Conservation (phyloP, 2,888 invertebrate species). For the Acronicta alni region DNA sequence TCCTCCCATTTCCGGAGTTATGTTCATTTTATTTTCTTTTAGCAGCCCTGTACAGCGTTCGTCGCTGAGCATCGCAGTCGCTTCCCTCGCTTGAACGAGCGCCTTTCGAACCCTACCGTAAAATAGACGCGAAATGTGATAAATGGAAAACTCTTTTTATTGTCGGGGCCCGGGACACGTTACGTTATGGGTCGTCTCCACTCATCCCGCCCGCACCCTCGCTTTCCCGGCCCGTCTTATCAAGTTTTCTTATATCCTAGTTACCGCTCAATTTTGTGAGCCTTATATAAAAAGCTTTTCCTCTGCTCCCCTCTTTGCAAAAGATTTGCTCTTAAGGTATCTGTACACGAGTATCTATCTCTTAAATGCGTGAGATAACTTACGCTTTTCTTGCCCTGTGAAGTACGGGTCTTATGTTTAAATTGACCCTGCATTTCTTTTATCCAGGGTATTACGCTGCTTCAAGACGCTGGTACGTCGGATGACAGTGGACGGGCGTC, state of each 20-base stretch:
- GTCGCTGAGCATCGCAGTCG: slow-evolving; percentile 78
- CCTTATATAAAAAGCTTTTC: slow-evolving; percentile 78
- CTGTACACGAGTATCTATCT: slow-evolving; percentile 67
- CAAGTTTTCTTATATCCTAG: slow-evolving; percentile 85
- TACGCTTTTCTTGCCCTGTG: slow-evolving; percentile 57
- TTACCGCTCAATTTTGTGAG: slow-evolving; percentile 85
- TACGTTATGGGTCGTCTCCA: slow-evolving; percentile 81
- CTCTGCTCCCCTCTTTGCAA: slow-evolving; percentile 71
- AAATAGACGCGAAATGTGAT: slow-evolving; percentile 89
- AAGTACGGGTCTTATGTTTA: slow-evolving; percentile 51
- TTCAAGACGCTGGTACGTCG: slow-evolving; percentile 94
- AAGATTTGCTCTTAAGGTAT: slow-evolving; percentile 77
- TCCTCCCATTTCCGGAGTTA: slow-evolving; percentile 86
- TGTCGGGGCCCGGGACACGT: slow-evolving; percentile 81
- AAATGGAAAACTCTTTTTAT: slow-evolving; percentile 89
- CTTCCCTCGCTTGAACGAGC: slow-evolving; percentile 77
- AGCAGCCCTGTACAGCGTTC: slow-evolving; percentile 78
- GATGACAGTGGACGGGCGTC: slow-evolving; percentile 95
- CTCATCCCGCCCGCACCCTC: slow-evolving; percentile 73
- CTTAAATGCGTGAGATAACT: slow-evolving; percentile 62
- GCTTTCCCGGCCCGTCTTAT: slow-evolving; percentile 79
- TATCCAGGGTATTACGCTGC: slow-evolving; percentile 92
- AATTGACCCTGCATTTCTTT: slow-evolving; percentile 68
- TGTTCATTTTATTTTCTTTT: slow-evolving; percentile 85
- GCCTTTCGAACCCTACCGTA: slow-evolving; percentile 85